These are phyloP conservation scores for Polylopha cassiicola DNA, from an alignment of 2,888 invertebrate genomes.

Conservation along the genomic window DNA sequence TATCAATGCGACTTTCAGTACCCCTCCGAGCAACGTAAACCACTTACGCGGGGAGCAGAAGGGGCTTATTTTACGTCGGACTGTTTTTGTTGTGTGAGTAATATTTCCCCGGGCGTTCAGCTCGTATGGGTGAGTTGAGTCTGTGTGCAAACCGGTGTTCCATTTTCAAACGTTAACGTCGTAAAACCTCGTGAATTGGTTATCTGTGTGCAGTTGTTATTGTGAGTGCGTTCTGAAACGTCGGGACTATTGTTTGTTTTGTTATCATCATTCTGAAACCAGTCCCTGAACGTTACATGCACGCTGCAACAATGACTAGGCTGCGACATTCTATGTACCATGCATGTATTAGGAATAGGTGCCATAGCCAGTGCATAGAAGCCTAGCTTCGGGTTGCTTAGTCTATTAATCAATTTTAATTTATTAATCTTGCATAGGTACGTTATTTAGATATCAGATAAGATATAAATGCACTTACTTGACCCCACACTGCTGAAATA, in stretches of 20 bases:
- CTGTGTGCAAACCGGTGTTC: slow-evolving; percentile 52
- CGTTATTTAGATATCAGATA: neutral
- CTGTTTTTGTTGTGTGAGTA: slow-evolving; percentile 40
- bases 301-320: slow-evolving; percentile 19
- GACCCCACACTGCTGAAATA: too few relatives aligned
- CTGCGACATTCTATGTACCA: too few relatives aligned
- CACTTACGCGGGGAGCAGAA: slow-evolving; percentile 32
- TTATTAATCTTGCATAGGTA: neutral
- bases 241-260: slow-evolving; percentile 65
- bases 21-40: slow-evolving; percentile 22
- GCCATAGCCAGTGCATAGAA: too few relatives aligned
- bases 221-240: slow-evolving; percentile 51
- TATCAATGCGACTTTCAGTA: slow-evolving; percentile 32
- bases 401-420: too few relatives aligned
- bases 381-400: too few relatives aligned
- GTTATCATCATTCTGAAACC: slow-evolving; percentile 59
- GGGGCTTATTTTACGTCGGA: slow-evolving; percentile 42
- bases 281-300: too few relatives aligned
- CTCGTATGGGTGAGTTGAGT: slow-evolving; percentile 46
- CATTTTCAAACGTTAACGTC: slow-evolving; percentile 54
- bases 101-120: slow-evolving; percentile 53
- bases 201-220: slow-evolving; percentile 55
- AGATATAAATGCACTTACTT: neutral
- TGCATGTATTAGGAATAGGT: too few relatives aligned
- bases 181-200: slow-evolving; percentile 69